Percentiles rank a stretch among this genome's conserved stretches.
Conservation (phyloP, 1,140 invertebrate species). For the Neodiprion fabricii region DNA sequence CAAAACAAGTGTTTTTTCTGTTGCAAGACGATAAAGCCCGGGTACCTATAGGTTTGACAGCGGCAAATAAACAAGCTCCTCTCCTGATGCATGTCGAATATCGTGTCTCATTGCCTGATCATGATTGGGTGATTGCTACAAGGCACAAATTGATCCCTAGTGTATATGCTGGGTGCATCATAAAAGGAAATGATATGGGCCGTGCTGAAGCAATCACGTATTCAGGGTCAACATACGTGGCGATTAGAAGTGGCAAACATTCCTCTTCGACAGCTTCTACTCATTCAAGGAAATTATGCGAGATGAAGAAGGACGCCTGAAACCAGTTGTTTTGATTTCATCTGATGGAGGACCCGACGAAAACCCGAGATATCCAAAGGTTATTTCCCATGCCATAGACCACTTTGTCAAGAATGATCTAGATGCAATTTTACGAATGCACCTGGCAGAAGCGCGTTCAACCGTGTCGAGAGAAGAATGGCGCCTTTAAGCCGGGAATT, state of each 20-base stretch:
- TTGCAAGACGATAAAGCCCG: conserved; percentile 49
- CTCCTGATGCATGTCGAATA: conserved; percentile 45
- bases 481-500: conserved; percentile 50
- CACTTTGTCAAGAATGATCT: conserved; percentile 42
- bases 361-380: conserved; percentile 42
- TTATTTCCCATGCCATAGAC: conserved; percentile 29
- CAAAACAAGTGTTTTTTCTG: conserved; percentile 24
- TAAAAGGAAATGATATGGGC: conserved; percentile 31
- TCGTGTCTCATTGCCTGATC: conserved; percentile 50
- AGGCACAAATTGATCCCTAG: conserved; percentile 49
- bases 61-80: conserved; percentile 47
- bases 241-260: conserved; percentile 47
- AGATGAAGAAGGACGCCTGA: conserved; percentile 37
- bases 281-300: conserved; percentile 39
- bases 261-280: conserved; percentile 40
- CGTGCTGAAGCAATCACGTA: conserved; percentile 33
- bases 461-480: conserved; percentile 41
- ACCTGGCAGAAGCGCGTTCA: conserved; percentile 48
- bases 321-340: conserved; percentile 53
- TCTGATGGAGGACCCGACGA: conserved; percentile 53
- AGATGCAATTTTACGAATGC: conserved; percentile 56
- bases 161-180: conserved; percentile 42
- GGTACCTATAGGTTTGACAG: conserved; percentile 54
- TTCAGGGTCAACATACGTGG: conserved; percentile 51
- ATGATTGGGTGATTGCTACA: conserved; percentile 55